phyloP scores from a whole-genome alignment of 2,888 invertebrate genomes.

The Aphodius granarius region DNA sequence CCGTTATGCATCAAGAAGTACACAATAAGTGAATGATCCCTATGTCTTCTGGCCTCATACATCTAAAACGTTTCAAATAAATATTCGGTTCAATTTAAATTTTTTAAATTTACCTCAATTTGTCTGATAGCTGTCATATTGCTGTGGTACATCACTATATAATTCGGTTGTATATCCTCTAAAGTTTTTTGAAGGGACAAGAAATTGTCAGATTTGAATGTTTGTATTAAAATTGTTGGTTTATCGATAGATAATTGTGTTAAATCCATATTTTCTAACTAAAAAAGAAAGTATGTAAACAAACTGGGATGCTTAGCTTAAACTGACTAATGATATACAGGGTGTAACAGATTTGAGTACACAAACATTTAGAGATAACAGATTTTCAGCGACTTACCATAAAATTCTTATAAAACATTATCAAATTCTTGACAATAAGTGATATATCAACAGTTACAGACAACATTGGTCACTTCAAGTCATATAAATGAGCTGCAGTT shows the following conservation, averaged over 20 bases:
- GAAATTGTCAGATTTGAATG: conserved; percentile 74
- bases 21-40: conserved; percentile 65
- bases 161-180: conserved; percentile 71
- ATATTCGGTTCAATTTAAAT: conserved; percentile 1
- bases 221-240: conserved; percentile 75
- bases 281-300: conserved; percentile 37
- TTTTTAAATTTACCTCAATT: conserved; percentile 67
- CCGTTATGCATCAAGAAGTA: conserved; percentile 89
- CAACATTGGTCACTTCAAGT: too few relatives aligned
- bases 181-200: conserved; percentile 74
- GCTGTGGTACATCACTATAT: conserved; percentile 87
- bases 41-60: conserved; percentile 66
- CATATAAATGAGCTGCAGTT: too few relatives aligned
- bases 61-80: conserved; percentile 54
- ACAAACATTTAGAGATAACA: too few relatives aligned
- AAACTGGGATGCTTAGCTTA: too few relatives aligned
- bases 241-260: conserved; percentile 58
- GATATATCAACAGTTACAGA: too few relatives aligned
- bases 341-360: too few relatives aligned
- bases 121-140: conserved; percentile 87
- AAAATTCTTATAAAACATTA: too few relatives aligned
- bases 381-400: too few relatives aligned
- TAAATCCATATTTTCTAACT: conserved; percentile 70
- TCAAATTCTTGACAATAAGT: too few relatives aligned
- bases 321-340: too few relatives aligned